Conservation (phyloP, 2,113 vertebrate genomes). For the Miniopterus natalensis region DNA sequence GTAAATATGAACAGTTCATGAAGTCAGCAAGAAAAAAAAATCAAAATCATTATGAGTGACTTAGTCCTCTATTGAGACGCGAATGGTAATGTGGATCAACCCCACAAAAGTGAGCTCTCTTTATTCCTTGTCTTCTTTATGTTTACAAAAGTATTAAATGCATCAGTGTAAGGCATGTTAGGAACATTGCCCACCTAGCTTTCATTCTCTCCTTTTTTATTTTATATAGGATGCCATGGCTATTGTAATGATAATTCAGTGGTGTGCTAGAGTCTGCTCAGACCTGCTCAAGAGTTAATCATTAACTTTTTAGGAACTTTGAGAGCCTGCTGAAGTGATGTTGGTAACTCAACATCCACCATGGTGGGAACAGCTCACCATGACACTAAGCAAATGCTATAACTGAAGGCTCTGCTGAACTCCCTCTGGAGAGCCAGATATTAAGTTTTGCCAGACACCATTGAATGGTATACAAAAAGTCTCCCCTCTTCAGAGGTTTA, state of each 20-base stretch:
- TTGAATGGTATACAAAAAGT: rapidly evolving
- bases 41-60: background rate
- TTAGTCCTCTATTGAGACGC: background rate
- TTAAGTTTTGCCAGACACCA: background rate
- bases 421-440: background rate
- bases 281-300: background rate
- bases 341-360: background rate
- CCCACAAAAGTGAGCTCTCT: constrained; percentile 63
- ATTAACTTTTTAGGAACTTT: background rate
- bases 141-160: constrained; percentile 62
- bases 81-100: rapidly evolving
- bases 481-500: background rate
- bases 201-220: constrained; percentile 26
- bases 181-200: constrained; percentile 69
- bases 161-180: constrained; percentile 67
- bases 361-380: background rate
- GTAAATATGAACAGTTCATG: background rate
- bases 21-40: background rate
- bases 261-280: too few relatives aligned
- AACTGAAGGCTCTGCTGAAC: rapidly evolving
- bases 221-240: background rate
- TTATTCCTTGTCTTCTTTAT: constrained; percentile 37
- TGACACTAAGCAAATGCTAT: background rate
- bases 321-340: too few relatives aligned
- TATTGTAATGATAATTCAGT: too few relatives aligned